Conservation (phyloP, 2,797 vertebrate genomes). For the Sebastes cheni region DNA sequence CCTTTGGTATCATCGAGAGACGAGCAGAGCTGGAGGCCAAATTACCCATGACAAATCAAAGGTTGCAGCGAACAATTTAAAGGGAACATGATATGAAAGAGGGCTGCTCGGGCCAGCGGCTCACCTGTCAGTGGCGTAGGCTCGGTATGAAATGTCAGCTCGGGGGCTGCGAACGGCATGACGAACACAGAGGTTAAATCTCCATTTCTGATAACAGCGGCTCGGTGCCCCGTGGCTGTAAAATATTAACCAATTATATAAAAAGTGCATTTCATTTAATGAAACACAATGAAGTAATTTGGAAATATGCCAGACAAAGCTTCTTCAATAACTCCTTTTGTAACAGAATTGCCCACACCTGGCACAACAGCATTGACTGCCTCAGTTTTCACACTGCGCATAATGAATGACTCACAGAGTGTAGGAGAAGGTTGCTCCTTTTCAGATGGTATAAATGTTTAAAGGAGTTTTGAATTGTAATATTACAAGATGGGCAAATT, state of each 20-base stretch:
- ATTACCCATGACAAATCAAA: slow-evolving; percentile 49
- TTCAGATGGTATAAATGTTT: neutral
- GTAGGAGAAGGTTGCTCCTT: slow-evolving; percentile 11
- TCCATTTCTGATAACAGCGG: slow-evolving; percentile 32
- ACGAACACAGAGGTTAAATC: slow-evolving; percentile 34
- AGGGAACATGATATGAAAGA: slow-evolving; percentile 37
- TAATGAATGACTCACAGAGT: slow-evolving; percentile 28
- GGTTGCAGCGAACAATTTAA: slow-evolving; percentile 38
- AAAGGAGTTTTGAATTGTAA: neutral
- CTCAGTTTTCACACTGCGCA: slow-evolving; percentile 28
- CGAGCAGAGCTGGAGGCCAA: slow-evolving; percentile 36
- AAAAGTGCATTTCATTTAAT: slow-evolving; percentile 52
- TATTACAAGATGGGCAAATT: neutral
- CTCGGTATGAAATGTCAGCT: slow-evolving; percentile 23
- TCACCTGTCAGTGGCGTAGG: slow-evolving; percentile 29
- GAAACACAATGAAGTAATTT: slow-evolving; percentile 29
- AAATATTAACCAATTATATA: slow-evolving; percentile 38
- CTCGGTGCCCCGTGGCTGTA: slow-evolving; percentile 21
- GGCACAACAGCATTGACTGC: slow-evolving; percentile 16
- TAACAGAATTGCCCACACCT: slow-evolving; percentile 26
- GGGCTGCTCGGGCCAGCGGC: slow-evolving; percentile 20
- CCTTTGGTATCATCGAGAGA: slow-evolving; percentile 39
- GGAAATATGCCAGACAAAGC: slow-evolving; percentile 23
- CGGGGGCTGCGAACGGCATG: neutral
- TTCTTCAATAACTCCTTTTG: slow-evolving; percentile 32